These are phyloP conservation scores for Cygnus buccinator DNA, from an alignment of 2,113 vertebrate species.

Conservation along the genomic window DNA sequence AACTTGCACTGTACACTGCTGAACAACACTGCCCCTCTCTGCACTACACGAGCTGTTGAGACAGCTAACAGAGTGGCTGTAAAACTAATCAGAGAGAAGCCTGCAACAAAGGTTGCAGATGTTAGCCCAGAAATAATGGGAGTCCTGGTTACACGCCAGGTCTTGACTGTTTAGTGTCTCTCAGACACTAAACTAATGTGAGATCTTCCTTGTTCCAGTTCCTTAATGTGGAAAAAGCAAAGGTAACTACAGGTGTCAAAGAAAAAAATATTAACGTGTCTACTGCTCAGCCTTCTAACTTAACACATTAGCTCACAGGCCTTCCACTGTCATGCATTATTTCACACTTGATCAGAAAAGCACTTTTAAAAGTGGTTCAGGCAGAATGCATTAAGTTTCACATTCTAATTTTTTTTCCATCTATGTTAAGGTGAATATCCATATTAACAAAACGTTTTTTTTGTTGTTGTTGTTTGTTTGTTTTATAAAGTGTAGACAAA, in stretches of 20 bases:
- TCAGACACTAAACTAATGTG: not conserved
- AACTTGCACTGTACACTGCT: not conserved
- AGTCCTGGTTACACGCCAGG: not conserved
- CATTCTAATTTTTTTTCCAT: not conserved
- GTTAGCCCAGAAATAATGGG: constrained; percentile 9
- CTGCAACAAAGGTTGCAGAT: constrained; percentile 31
- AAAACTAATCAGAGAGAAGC: constrained; percentile 9
- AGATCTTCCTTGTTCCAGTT: not conserved
- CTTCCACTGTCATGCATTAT: not conserved
- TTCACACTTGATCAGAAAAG: not conserved
- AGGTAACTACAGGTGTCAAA: not conserved
- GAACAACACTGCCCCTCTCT: not conserved
- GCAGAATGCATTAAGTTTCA: not conserved
- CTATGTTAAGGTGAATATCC: not conserved
- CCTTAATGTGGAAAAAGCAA: not conserved
- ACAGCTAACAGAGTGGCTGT: not conserved
- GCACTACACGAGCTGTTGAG: not conserved
- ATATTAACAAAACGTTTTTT: not conserved
- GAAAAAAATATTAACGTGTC: not conserved
- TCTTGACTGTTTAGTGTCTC: not conserved
- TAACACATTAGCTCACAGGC: not conserved
- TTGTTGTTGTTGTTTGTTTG: no score
- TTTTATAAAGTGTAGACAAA: not conserved
- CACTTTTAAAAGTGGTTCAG: not conserved
- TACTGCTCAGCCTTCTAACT: not conserved